Evolutionary conservation across 2,113 vertebrate species (phyloP).

Genomic region (Oxyura jamaicensis): DNA sequence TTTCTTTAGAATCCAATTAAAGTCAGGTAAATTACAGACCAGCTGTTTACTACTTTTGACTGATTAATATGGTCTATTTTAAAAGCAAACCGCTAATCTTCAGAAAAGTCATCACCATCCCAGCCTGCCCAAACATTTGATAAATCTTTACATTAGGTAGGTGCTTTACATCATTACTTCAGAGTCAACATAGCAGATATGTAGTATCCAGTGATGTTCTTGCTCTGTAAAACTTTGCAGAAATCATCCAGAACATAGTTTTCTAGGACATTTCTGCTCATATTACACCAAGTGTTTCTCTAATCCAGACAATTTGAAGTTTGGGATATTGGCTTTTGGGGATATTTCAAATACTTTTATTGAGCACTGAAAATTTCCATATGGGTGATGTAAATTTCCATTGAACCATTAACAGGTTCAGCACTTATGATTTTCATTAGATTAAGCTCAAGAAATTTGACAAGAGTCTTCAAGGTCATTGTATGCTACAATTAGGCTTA

Average conservation of each 20-base stretch:
- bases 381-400: neutral
- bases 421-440: neutral
- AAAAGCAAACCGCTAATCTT: neutral
- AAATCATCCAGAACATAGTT: neutral
- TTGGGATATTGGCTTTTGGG: neutral
- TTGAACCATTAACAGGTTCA: neutral
- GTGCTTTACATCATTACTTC: neutral
- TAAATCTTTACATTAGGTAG: neutral
- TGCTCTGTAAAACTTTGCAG: neutral
- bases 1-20: neutral
- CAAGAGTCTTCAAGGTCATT: neutral
- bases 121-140: neutral
- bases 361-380: neutral
- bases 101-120: neutral
- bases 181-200: neutral
- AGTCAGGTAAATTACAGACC: constrained; percentile 11
- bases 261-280: neutral
- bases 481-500: neutral
- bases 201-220: neutral
- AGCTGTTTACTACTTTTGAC: neutral
- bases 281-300: neutral
- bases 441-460: neutral
- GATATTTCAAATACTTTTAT: neutral
- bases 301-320: neutral
- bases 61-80: neutral